phyloP scores from a whole-genome alignment of 2,113 vertebrate genomes.

The Lycaon pictus region DNA sequence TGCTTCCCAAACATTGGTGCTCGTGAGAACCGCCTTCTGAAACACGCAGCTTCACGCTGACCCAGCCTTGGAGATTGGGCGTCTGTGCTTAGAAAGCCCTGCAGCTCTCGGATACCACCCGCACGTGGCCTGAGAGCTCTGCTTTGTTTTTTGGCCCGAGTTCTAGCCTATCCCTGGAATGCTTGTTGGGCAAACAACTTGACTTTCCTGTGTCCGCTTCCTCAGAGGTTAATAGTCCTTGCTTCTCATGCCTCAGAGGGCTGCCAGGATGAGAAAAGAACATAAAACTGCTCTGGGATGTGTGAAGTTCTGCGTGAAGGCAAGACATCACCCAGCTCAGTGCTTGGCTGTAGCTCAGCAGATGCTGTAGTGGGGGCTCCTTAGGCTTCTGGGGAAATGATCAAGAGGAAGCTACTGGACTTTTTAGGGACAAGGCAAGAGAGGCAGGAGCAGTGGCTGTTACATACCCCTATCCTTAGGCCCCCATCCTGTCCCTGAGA shows the following conservation, averaged over 20 bases:
- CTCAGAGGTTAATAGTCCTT: neutral
- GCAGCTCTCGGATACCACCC: neutral
- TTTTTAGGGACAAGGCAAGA: neutral
- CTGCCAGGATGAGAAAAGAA: neutral
- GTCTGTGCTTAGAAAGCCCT: neutral
- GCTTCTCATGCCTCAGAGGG: neutral
- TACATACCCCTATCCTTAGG: neutral
- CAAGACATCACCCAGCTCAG: neutral
- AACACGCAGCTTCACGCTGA: neutral
- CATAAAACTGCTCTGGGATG: neutral
- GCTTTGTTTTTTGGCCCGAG: neutral
- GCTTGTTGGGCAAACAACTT: neutral
- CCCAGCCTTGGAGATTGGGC: neutral
- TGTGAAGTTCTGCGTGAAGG: neutral
- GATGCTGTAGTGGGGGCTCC: neutral
- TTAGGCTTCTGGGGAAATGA: neutral
- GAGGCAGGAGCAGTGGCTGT: neutral
- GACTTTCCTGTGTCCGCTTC: neutral
- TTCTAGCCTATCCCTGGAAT: neutral
- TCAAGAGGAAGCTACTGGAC: neutral
- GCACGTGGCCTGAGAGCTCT: neutral
- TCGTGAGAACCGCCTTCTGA: conserved; percentile 1
- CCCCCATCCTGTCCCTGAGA: neutral
- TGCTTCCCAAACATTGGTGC: neutral
- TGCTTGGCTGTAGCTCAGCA: neutral